These are phyloP conservation scores for Meliscaeva auricollis DNA, from an alignment of 2,888 invertebrate genomes.

Conservation along the genomic window DNA sequence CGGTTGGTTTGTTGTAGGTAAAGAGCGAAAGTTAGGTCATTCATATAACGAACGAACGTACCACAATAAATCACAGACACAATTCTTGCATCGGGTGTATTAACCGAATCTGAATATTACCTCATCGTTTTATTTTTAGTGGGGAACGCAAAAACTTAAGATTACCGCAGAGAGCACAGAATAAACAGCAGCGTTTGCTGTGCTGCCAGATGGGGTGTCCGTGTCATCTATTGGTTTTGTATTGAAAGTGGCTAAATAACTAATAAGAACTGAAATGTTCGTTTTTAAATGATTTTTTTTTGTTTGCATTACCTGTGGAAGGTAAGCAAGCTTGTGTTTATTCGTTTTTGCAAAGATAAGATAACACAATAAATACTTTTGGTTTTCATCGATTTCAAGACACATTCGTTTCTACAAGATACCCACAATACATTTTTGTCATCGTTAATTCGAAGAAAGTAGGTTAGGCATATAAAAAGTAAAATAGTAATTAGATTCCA, in stretches of 20 bases:
- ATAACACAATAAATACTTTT: too few relatives aligned
- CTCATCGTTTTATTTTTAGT: constrained; percentile 75
- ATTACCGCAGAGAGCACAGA: constrained; percentile 22
- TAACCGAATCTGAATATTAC: constrained; percentile 54
- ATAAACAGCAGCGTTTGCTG: background rate
- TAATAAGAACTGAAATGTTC: constrained; percentile 33
- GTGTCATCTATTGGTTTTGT: constrained; percentile 36
- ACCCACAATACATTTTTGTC: too few relatives aligned
- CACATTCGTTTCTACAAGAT: too few relatives aligned
- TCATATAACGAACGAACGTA: too few relatives aligned
- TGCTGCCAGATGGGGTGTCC: constrained; percentile 25
- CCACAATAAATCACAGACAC: constrained; percentile 51
- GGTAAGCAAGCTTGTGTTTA: background rate
- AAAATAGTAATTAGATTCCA: too few relatives aligned
- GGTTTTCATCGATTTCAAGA: too few relatives aligned
- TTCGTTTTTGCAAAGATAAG: constrained; percentile 28
- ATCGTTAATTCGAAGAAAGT: too few relatives aligned
- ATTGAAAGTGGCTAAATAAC: constrained; percentile 54
- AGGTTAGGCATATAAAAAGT: too few relatives aligned
- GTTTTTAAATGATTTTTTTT: background rate
- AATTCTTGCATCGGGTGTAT: constrained; percentile 56
- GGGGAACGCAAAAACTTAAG: constrained; percentile 11
- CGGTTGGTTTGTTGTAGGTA: background rate
- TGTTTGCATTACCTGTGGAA: background rate
- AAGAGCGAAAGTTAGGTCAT: constrained; percentile 63